Base-by-base conservation (phyloP, 64 coral and sea anemone species). In the Montipora efflorescens region DNA sequence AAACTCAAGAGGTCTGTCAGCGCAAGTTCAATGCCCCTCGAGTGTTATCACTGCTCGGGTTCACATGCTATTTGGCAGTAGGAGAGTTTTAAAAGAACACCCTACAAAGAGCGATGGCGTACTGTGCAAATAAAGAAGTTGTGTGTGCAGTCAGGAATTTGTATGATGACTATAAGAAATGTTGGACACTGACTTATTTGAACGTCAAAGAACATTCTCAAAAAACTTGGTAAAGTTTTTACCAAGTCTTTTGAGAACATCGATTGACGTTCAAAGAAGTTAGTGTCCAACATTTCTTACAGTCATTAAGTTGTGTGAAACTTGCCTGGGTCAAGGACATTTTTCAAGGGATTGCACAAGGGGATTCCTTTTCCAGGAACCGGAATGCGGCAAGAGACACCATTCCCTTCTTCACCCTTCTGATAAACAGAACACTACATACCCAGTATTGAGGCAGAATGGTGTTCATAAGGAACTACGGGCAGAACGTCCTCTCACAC, bases 281-380 rank as follows among this genome's bases (percentile, higher is more conserved):
- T 28, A 28, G 25, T 28, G 25, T 28, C 25, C 25, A 28, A 28
- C 25, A 28, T 28, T 28, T 28, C 25, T 28, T 28, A 28, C 1
- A 28, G 25, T 28, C 25, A 28, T 28, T 28, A 89, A 75, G 16
- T 83, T 96, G 12, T 96, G 84, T 45, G 75, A 77, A 64, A 75
- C 67, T 44, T 92, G 90, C 51, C 59, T 96, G 19, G 84, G 80
- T 48, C 77, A 96, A 81, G 95, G 95, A 69, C 86, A 96, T 79
- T 92, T 92, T 46, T 66, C 90, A 73, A 93, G 67, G 55, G 76
- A 79, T 36, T 93, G 95, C 21, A 81, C 55, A 70, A 96, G 77
- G 44, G 86, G 85, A 78, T 96, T 90, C 74, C 78, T 52, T 25
- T 93, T 85, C 89, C 47, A 87, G 18, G 72, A 82, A 18, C 71